Evolutionary conservation across 2,888 invertebrate species (phyloP).

Genomic region (Drosophila seclusa): DNA sequence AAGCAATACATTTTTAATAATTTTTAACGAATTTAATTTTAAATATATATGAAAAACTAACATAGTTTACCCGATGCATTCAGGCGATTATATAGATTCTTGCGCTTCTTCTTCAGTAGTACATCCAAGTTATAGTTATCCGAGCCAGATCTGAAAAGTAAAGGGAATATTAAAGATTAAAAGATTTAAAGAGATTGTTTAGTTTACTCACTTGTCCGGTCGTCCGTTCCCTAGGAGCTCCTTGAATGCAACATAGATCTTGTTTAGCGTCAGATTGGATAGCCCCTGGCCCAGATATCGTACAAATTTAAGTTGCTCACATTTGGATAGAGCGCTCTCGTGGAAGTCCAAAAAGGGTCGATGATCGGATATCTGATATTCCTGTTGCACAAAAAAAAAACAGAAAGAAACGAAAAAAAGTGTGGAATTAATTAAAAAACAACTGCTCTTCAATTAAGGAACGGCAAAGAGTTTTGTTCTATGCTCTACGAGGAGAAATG

Average conservation of each 20-base stretch:
- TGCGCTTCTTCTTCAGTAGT: conserved; percentile 84
- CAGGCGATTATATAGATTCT: conserved; percentile 83
- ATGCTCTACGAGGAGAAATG: conserved; percentile 54
- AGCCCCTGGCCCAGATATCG: conserved; percentile 85
- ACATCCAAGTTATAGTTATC: conserved; percentile 83
- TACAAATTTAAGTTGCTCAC: conserved; percentile 85
- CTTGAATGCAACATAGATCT: conserved; percentile 84
- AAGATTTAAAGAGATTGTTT: neutral
- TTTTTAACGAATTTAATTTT: neutral
- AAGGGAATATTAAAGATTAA: neutral
- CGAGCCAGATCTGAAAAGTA: conserved; percentile 65
- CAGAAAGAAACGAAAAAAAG: conserved; percentile 15
- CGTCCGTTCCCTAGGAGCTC: conserved; percentile 83
- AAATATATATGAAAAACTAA: neutral
- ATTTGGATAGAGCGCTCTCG: conserved; percentile 85
- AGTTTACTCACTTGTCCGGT: conserved; percentile 81
- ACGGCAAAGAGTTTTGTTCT: conserved; percentile 74
- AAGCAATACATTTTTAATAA: neutral
- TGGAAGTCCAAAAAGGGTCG: conserved; percentile 85
- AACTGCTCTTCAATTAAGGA: neutral
- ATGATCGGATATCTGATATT: conserved; percentile 85
- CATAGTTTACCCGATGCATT: conserved; percentile 80
- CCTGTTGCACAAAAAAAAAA: conserved; percentile 60
- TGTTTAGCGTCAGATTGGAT: conserved; percentile 85
- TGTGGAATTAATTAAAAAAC: conserved; percentile 15